Conservation (phyloP, 2,113 vertebrate genomes). For the Heptranchias perlo region DNA sequence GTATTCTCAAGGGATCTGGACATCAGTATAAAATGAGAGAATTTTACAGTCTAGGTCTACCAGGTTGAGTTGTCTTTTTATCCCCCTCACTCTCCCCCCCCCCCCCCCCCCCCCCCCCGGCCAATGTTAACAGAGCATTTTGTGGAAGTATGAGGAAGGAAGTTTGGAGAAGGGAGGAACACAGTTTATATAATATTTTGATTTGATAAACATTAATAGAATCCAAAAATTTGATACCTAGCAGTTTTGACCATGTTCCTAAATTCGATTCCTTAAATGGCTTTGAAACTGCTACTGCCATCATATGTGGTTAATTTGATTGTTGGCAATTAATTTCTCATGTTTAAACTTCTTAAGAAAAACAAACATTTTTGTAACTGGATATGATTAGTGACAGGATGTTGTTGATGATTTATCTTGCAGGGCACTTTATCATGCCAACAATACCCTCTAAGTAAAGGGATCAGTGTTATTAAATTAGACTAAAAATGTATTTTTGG, state of each 20-base stretch:
- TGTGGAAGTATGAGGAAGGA: background rate
- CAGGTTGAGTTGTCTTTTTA: background rate
- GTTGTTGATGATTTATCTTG: background rate
- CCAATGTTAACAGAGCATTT: background rate
- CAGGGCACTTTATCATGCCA: background rate
- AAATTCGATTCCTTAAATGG: background rate
- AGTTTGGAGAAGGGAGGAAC: background rate
- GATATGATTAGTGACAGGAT: background rate
- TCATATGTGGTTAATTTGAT: too few relatives aligned
- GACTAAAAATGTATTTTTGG: background rate
- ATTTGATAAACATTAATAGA: background rate
- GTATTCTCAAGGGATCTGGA: too few relatives aligned
- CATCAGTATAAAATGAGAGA: background rate
- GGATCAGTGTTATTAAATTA: background rate
- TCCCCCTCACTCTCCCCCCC: too few relatives aligned
- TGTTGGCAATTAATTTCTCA: background rate
- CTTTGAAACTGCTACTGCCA: background rate
- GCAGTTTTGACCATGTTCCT: background rate
- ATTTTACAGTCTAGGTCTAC: background rate
- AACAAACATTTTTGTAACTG: background rate
- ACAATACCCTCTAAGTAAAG: background rate
- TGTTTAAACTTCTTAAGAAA: background rate
- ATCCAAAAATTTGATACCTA: background rate
- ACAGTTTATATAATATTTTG: too few relatives aligned
- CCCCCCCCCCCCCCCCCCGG: background rate